Base-by-base conservation (phyloP, 2,797 vertebrate genomes). In the Iguana delicatissima region DNA sequence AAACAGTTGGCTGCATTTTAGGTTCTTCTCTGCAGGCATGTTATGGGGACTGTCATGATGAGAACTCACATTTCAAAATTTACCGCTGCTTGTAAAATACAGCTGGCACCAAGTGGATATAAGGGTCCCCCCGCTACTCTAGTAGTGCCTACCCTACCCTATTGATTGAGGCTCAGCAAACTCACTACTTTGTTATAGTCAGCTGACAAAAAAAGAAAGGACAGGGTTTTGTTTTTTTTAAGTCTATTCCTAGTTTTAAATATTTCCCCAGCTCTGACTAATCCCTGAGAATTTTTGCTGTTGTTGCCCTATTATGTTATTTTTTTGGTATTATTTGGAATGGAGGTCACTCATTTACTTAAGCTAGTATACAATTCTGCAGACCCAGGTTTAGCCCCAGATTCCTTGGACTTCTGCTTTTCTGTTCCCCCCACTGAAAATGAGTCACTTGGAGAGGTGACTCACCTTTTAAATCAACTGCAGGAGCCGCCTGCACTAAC, bases 281-380 rank as follows among this genome's bases (percentile, higher is more conserved):
- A 38, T 76, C 6, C 2, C 38, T 38, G 38, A 38, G 22, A 77
- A 77, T 22, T 20, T 1, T 77, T 42, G 46, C 18, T 42, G 8
- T 22, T 10, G 22, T 42, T 24, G 38, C 18, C 38, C 20, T 77
- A 22, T 18, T 42, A 42, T 77, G 74, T 42, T 42, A 42, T 42
- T 20, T 24, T 77, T 42, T 38, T 42, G 72, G n/a, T 5, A 35
- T 46, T 46, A 46, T 46, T 46, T 46, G 42, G 42, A 46, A 46
- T 46, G 42, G 42, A 46, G 42, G 42, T 29, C 32, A 69, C 29
- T 62, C 59, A 62, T 84, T 72, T 50, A 67, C 6, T 46, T 85
- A 20, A 8, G 64, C 22, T 42, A 52, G 7, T 85, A 18, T 52
- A 94, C 91, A 96, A 92, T 84, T 83, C 84, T 4, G 14, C 87